phyloP scores from a whole-genome alignment of 2,888 invertebrate species.

The Maniola hyperantus region DNA sequence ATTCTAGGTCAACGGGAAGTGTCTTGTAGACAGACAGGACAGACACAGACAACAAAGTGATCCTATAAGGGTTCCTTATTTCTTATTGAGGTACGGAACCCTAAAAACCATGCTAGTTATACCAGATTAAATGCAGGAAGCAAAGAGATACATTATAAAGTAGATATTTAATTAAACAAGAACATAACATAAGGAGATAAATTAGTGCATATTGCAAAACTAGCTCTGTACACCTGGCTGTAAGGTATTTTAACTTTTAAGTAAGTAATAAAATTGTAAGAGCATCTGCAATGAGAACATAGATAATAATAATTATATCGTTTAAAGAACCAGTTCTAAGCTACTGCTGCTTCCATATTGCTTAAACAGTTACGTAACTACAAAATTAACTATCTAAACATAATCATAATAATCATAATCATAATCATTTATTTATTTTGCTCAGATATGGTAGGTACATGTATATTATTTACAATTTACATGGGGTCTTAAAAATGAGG shows the following conservation, averaged over 20 bases:
- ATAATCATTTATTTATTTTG: too few species aligned
- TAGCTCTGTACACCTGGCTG: not conserved
- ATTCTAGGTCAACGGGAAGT: too few species aligned
- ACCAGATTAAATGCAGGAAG: slow-evolving; percentile 3
- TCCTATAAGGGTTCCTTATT: too few species aligned
- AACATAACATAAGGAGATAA: not conserved
- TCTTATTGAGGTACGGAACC: too few species aligned
- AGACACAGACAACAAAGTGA: too few species aligned
- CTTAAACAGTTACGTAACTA: not conserved
- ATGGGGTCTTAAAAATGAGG: too few species aligned
- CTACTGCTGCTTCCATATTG: not conserved
- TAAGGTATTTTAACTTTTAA: slow-evolving; percentile 3
- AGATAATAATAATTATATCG: not conserved
- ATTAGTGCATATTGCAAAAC: not conserved
- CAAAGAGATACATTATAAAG: not conserved
- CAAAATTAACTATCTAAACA: too few species aligned
- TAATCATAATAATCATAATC: too few species aligned
- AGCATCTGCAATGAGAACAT: not conserved
- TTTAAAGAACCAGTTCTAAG: slow-evolving; percentile 4
- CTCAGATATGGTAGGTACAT: too few species aligned
- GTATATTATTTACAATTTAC: too few species aligned
- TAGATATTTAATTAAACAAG: not conserved
- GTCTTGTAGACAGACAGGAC: too few species aligned
- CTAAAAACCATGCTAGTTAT: slow-evolving; percentile 1
- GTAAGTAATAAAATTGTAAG: not conserved